These are phyloP conservation scores for Potamarius usumacintae DNA, from an alignment of 2,113 vertebrate species.

Conservation along the genomic window DNA sequence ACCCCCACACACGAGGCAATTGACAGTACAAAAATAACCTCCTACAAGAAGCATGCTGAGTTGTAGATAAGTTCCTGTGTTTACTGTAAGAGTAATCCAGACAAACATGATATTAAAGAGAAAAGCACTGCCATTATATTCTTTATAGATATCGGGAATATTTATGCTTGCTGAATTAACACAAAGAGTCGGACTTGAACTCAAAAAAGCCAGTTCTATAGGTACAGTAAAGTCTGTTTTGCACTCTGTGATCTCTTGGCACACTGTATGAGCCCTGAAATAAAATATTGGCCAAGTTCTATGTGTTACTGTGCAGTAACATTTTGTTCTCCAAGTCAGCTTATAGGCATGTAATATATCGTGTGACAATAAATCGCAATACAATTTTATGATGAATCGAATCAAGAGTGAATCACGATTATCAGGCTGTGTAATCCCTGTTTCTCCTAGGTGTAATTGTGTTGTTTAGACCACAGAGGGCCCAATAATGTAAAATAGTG, in stretches of 20 bases:
- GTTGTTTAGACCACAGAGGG: no score
- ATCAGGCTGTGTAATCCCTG: no score
- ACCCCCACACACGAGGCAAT: not conserved
- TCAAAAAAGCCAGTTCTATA: not conserved
- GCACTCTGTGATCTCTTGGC: not conserved
- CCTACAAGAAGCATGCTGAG: not conserved
- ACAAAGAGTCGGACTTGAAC: not conserved
- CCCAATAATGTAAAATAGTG: no score
- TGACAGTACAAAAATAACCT: not conserved
- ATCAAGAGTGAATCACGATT: no score
- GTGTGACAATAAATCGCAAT: no score
- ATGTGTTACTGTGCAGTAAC: not conserved
- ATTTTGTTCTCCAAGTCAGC: not conserved
- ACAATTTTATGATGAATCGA: no score
- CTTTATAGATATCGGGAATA: not conserved
- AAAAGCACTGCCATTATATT: not conserved
- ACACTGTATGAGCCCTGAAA: not conserved
- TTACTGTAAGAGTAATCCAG: not conserved
- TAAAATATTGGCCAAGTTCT: not conserved
- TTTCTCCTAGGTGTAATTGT: no score
- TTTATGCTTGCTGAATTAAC: not conserved
- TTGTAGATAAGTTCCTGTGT: not conserved
- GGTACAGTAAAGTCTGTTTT: not conserved
- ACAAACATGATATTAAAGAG: not conserved
- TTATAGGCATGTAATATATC: no score